These are phyloP conservation scores for Psophia crepitans DNA, from an alignment of 2,113 vertebrate genomes.

Conservation along the genomic window DNA sequence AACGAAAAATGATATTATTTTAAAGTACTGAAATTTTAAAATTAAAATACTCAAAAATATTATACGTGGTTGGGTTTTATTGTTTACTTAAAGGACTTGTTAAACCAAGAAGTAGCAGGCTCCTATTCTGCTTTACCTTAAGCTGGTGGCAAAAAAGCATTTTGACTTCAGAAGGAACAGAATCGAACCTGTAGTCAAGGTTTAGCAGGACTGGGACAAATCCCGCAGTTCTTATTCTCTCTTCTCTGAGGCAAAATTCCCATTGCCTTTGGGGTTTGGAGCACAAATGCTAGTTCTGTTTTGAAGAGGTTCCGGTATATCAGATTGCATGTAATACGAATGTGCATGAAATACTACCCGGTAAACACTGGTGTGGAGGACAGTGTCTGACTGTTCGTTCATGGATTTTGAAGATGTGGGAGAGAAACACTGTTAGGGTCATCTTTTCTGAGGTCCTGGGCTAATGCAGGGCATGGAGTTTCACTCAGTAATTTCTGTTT, in stretches of 20 bases:
- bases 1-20: background rate
- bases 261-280: background rate
- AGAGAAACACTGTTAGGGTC: background rate
- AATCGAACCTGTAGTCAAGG: background rate
- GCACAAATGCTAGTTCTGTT: background rate
- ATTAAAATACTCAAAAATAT: background rate
- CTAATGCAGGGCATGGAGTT: background rate
- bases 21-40: background rate
- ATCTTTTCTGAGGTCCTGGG: background rate
- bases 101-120: background rate
- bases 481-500: background rate
- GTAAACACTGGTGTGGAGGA: background rate
- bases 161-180: background rate
- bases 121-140: background rate
- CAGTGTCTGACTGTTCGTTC: background rate
- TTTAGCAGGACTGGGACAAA: background rate
- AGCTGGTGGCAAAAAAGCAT: background rate
- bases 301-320: background rate
- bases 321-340: background rate
- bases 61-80: background rate
- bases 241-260: background rate
- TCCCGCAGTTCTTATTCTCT: background rate
- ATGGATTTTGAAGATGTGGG: background rate
- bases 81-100: background rate
- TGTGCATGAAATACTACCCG: background rate